Evolutionary conservation across 2,888 invertebrate species (phyloP), one percentile per base, ranked within the genome.

Genomic region (Slavum lentiscoides): DNA sequence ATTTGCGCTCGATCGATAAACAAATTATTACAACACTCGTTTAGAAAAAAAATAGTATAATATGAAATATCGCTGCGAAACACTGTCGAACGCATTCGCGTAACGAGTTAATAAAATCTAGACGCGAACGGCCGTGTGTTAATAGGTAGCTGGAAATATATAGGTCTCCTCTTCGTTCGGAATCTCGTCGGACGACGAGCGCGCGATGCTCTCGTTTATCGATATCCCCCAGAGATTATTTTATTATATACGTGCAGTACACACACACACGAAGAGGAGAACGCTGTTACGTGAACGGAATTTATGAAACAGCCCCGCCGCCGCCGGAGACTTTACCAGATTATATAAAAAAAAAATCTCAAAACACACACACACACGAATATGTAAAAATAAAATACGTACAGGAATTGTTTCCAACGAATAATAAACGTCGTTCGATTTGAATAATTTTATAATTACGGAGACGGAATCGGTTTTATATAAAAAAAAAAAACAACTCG

Each of bases 361-460:
- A 30, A 30, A 30, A 30, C 30, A 30, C 30, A 30, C 30, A 30
- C 30, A 30, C 30, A 30, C 30, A 30, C 30, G 30, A 30, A 30
- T 30, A 30, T 30, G 4, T 30, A 30, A 30, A 30, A 30, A 30
- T 1, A 6, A 8, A 21, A 67, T 11, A 49, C 13, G 23, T 19
- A 19, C 19, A 53, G 11, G 53, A 55, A 58, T 74, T 39, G 21
- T 55, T 74, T 13, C 6, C 2, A 66, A 74, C 21, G 37, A 64
- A 74, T 66, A 55, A 74, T 66, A 55, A 74, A 74, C 55, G 55
- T n/a, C 6, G 17, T 21, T 62, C 30, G 66, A 68, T 76, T 76
- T 68, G 75, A 76, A 77, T 77, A 77, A 53, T 62, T 77, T 69
- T 77, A 70, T 70, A 70, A 77, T 70, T 69, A 62, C 62, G 62